Evolutionary conservation across 2,113 vertebrate genomes (phyloP).

Genomic region (Glaucomys volans): DNA sequence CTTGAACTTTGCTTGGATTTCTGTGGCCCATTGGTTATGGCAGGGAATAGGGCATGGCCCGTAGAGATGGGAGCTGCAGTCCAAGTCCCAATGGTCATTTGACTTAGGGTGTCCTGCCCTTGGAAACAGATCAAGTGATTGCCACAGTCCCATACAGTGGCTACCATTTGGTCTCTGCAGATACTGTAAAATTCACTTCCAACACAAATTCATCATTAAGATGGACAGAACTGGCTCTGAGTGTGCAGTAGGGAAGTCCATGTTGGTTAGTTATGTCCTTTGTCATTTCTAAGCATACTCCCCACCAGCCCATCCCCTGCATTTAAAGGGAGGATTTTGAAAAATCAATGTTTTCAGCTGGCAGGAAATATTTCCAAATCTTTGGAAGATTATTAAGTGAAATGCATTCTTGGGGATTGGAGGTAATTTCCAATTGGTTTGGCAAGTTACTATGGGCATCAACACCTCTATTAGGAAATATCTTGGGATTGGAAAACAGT

Average conservation of each 20-base stretch:
- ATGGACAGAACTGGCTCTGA: background rate
- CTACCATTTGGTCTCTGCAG: background rate
- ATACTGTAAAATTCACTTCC: background rate
- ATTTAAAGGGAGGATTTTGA: conserved; percentile 62
- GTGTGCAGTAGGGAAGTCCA: accelerated
- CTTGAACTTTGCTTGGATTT: conserved; percentile 69
- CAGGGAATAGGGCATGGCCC: background rate
- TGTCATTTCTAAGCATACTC: background rate
- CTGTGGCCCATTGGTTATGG: conserved; percentile 21
- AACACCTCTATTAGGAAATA: conserved; percentile 20
- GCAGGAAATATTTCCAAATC: conserved; percentile 55
- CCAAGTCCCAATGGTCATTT: background rate
- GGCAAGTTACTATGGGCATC: background rate
- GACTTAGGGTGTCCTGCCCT: background rate
- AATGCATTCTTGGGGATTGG: conserved; percentile 32
- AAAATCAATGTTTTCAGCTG: conserved; percentile 43
- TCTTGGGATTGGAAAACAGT: conserved; percentile 43
- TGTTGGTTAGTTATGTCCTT: background rate
- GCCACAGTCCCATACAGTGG: background rate
- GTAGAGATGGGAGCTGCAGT: background rate
- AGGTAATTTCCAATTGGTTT: conserved; percentile 50
- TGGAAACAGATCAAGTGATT: background rate
- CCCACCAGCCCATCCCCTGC: background rate
- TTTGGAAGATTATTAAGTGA: conserved; percentile 36
- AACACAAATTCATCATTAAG: background rate